Conservation (phyloP, 2,113 vertebrate species). For the Helogale parvula region DNA sequence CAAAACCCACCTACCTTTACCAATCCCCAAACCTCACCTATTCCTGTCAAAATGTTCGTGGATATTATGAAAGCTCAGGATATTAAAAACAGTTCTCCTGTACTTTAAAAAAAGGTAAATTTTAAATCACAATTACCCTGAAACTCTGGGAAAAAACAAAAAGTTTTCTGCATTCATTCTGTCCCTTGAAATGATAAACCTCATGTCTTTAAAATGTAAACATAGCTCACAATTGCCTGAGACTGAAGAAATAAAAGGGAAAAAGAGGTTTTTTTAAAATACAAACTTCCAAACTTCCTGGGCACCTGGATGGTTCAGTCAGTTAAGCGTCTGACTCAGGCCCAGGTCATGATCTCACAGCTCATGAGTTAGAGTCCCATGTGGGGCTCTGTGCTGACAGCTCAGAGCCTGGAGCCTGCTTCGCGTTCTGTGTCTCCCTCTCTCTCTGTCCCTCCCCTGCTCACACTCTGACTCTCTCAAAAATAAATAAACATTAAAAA, state of each 20-base stretch:
- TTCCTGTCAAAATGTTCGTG: neutral
- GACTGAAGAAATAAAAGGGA: neutral
- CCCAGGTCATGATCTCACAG: too few relatives aligned
- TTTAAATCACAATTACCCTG: neutral
- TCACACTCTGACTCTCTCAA: too few relatives aligned
- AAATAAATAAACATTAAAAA: neutral
- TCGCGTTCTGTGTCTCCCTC: too few relatives aligned
- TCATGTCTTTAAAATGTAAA: neutral
- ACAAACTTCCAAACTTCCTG: neutral
- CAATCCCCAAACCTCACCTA: neutral
- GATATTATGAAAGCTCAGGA: neutral
- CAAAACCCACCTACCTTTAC: neutral
- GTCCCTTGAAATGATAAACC: neutral
- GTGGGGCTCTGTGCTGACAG: too few relatives aligned
- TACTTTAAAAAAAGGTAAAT: neutral
- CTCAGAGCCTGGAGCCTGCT: too few relatives aligned
- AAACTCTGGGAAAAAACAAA: neutral
- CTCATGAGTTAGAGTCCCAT: too few relatives aligned
- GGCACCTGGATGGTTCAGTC: too few relatives aligned
- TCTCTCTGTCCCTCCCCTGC: too few relatives aligned
- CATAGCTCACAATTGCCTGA: neutral
- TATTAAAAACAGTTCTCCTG: neutral
- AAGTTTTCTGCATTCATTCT: neutral
- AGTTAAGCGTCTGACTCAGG: too few relatives aligned
- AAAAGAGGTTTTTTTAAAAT: neutral